These are phyloP conservation scores for Spilosoma lubricipeda DNA, from an alignment of 2,888 invertebrate species.

Conservation along the genomic window DNA sequence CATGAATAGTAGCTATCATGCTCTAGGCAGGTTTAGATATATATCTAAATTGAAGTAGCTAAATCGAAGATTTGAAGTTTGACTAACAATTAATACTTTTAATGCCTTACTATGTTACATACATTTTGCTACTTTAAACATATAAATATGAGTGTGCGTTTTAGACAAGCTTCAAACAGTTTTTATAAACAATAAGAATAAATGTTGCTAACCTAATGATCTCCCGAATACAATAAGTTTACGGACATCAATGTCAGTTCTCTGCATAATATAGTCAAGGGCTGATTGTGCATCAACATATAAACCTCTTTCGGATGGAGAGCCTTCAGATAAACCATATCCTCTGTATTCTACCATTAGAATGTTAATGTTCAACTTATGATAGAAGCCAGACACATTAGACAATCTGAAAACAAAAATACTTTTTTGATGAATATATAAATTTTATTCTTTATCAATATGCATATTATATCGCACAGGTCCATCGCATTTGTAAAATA, in stretches of 20 bases:
- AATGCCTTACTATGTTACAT: no score
- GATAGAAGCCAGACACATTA: constrained; percentile 95
- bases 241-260: constrained; percentile 93
- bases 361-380: constrained; percentile 93
- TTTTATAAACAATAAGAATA: not conserved
- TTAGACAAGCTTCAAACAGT: no score
- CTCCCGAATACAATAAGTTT: constrained; percentile 96
- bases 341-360: constrained; percentile 98
- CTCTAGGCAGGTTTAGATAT: no score
- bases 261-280: constrained; percentile 92
- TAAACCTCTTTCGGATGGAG: constrained; percentile 94
- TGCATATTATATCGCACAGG: not conserved
- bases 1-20: no score
- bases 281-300: constrained; percentile 95
- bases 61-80: no score
- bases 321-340: constrained; percentile 96
- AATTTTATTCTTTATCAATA: not conserved
- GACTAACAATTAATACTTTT: no score
- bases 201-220: constrained; percentile 88
- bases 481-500: not conserved
- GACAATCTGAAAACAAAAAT: constrained; percentile 87
- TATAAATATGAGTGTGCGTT: no score
- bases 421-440: not conserved
- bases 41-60: no score
- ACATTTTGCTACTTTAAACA: no score